Base-by-base conservation (phyloP, 2,113 vertebrate genomes). In the Terrapene triunguis region DNA sequence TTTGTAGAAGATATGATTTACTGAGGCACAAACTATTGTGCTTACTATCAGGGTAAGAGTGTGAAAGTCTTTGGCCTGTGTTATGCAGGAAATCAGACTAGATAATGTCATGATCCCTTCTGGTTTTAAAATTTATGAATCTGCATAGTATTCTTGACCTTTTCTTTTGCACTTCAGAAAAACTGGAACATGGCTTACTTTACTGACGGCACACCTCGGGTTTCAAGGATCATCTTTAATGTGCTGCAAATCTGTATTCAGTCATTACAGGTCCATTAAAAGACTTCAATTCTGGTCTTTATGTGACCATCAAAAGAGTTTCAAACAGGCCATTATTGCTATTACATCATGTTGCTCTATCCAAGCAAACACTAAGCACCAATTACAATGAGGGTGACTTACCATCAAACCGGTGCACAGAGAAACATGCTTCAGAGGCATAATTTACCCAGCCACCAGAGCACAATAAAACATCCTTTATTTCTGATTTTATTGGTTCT, bases 401-500 rank as follows among this genome's bases (percentile, higher is more conserved):
- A 72, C 78, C 89, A 65, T 72, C 78, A 92, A 72, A 87, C 78
- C 82, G 27, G 25, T 54, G 87, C 82, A 69, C 57, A 44, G 80
- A 14, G 79, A 95, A 90, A 53, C 54, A 80, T 24, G 27, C 85
- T 95, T 87, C 95, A 92, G 55, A 84, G 55, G 44, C 82, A 59
- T 53, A 82, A 92, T 76, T 95, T 90, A 91, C n/a, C 90, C 82
- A 79, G 47, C 91, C 89, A 90, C 90, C 65, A 54, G 89, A 92
- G 94, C 82, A 92, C 95, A 93, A 59, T 94, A 94, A 93, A 96
- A 81, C 85, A 93, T 91, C 24, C 6, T 95, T 95, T 93, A 95
- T 88, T 95, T 91, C 91, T 83, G 74, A 90, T 91, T 97, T 97
- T 94, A 96, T 96, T 93, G 92, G 35, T 85, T 91, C 93, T 96